phyloP scores from a whole-genome alignment of 2,888 invertebrate genomes.

The Cephus pulcher region DNA sequence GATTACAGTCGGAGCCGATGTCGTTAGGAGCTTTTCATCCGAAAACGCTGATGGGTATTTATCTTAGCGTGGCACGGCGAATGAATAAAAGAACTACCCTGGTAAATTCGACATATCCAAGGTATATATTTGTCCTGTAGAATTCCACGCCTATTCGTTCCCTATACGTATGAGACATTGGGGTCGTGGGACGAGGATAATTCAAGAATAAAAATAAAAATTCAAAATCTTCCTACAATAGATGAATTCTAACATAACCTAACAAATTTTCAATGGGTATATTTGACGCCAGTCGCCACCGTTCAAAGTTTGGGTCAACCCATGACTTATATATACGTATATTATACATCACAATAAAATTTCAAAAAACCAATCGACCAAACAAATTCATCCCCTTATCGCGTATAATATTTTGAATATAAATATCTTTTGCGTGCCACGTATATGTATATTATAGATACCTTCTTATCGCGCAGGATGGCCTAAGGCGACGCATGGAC shows the following conservation, averaged over 20 bases:
- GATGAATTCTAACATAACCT: neutral
- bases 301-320: neutral
- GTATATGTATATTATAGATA: neutral
- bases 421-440: neutral
- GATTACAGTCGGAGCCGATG: neutral
- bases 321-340: neutral
- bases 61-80: neutral
- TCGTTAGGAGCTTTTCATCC: neutral
- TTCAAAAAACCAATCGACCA: neutral
- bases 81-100: neutral
- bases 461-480: conserved; percentile 73
- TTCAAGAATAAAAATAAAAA: neutral
- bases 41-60: neutral
- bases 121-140: neutral
- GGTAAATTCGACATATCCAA: neutral
- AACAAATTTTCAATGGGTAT: neutral
- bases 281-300: neutral
- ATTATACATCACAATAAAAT: neutral
- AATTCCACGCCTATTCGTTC: neutral
- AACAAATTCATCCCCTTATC: neutral
- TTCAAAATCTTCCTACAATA: neutral
- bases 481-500: conserved; percentile 91
- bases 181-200: neutral
- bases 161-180: neutral
- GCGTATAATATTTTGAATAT: neutral